These are phyloP conservation scores for Ptychochromis oligacanthus DNA, from an alignment of 2,113 vertebrate genomes.

Conservation along the genomic window DNA sequence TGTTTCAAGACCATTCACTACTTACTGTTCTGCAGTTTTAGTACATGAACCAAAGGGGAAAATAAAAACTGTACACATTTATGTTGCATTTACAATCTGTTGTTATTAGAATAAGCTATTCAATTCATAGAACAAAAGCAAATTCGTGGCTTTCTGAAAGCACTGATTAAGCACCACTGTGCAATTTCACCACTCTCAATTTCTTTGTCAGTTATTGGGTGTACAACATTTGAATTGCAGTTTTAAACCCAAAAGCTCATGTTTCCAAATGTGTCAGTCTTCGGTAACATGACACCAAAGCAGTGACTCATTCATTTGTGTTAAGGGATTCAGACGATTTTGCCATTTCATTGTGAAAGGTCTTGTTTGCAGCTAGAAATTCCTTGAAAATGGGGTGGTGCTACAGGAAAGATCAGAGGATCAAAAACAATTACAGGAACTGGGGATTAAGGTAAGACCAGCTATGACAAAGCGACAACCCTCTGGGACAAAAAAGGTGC, in stretches of 20 bases:
- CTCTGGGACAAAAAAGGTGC: neutral
- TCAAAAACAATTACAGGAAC: neutral
- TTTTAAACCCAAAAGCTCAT: neutral
- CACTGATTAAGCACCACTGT: constrained; percentile 41
- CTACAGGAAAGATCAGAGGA: neutral
- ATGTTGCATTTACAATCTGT: neutral
- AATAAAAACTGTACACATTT: neutral
- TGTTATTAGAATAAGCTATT: neutral
- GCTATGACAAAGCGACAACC: neutral
- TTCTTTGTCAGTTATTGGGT: neutral
- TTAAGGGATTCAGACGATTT: neutral
- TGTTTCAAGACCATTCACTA: neutral
- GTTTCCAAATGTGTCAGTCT: neutral
- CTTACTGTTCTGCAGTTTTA: neutral
- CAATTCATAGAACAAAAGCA: neutral
- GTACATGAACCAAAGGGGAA: neutral
- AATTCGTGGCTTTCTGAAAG: neutral
- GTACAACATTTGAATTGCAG: neutral
- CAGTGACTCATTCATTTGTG: neutral
- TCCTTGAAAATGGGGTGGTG: neutral
- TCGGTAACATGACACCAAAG: neutral
- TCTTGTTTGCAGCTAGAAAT: neutral
- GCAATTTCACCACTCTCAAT: neutral
- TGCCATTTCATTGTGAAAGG: neutral
- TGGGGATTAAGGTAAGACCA: neutral